These are phyloP conservation scores for Peromyscus aztecus DNA, from an alignment of 2,797 vertebrate species.

Conservation along the genomic window DNA sequence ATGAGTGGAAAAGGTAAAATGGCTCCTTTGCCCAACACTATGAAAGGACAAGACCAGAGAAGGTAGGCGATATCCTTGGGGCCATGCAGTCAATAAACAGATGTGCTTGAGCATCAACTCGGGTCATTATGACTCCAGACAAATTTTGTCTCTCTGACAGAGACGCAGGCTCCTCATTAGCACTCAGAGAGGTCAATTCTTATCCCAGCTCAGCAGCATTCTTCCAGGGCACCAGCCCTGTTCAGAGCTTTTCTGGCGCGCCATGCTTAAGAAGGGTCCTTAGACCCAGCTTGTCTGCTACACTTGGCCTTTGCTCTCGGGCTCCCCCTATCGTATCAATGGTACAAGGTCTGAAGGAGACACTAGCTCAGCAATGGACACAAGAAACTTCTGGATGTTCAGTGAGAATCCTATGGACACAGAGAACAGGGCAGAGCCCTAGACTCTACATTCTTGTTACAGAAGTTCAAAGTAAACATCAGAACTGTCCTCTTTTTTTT, in stretches of 20 bases:
- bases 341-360: background rate
- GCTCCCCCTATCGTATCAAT: background rate
- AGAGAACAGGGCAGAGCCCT: background rate
- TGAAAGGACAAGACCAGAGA: background rate
- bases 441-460: background rate
- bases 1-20: background rate
- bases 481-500: background rate
- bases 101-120: background rate
- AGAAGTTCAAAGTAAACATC: constrained; percentile 6
- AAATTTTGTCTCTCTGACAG: background rate
- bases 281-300: background rate
- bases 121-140: background rate
- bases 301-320: background rate
- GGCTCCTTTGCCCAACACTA: background rate
- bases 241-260: background rate
- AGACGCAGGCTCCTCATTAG: background rate
- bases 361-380: background rate
- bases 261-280: background rate
- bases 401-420: background rate
- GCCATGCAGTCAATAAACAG: background rate
- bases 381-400: background rate
- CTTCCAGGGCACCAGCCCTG: background rate
- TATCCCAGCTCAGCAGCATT: background rate
- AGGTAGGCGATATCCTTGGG: background rate
- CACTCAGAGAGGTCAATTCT: background rate